These are phyloP conservation scores for Morus bassanus DNA, from an alignment of 2,797 vertebrate genomes.

Conservation along the genomic window DNA sequence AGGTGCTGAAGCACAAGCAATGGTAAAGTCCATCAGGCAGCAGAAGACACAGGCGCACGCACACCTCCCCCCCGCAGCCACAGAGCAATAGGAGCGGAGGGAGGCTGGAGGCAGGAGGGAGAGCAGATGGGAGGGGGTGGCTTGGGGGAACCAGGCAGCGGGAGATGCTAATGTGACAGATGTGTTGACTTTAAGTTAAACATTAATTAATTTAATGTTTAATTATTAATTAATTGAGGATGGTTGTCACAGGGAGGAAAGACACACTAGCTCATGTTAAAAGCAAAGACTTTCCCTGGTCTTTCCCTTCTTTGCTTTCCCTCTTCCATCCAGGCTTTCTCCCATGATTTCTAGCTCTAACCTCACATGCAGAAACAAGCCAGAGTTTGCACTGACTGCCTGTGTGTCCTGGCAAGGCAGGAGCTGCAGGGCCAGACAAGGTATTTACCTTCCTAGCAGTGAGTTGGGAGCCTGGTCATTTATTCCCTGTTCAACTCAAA, in stretches of 20 bases:
- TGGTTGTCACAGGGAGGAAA: slow-evolving; percentile 5
- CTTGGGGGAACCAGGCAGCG: slow-evolving; percentile 48
- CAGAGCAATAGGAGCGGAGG: neutral
- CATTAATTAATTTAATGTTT: neutral
- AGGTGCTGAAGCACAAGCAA: slow-evolving; percentile 36
- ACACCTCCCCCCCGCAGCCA: neutral
- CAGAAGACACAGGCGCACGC: neutral
- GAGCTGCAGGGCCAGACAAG: neutral
- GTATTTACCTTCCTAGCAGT: neutral
- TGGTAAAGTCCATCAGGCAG: slow-evolving; percentile 67
- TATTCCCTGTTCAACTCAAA: neutral
- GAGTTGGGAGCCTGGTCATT: neutral
- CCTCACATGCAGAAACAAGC: neutral
- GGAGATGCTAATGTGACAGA: slow-evolving; percentile 53
- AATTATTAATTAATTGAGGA: slow-evolving; percentile 4
- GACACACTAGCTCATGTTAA: slow-evolving; percentile 7
- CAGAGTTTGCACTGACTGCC: neutral
- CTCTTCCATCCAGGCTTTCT: neutral
- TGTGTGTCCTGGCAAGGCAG: neutral
- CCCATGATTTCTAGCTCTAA: neutral
- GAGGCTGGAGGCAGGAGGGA: slow-evolving; percentile 47
- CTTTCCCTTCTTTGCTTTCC: neutral
- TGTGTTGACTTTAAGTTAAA: slow-evolving; percentile 68
- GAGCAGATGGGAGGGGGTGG: slow-evolving; percentile 66
- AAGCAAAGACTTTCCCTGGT: neutral